Conservation (phyloP, 23 tunicate genomes). For the Aplidium turbinatum region DNA sequence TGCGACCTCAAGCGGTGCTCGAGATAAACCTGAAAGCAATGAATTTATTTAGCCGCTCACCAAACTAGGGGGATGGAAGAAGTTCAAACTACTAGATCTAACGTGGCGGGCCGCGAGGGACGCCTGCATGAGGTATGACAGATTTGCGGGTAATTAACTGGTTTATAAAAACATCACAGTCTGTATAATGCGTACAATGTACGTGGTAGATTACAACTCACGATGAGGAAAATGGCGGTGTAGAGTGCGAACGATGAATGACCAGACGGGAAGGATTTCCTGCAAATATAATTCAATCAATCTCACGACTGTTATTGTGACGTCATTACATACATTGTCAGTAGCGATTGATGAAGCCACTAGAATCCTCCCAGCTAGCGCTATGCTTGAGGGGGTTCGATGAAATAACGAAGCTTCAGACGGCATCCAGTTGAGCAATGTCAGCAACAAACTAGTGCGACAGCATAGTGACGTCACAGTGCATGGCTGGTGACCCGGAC, state of each 20-base stretch:
- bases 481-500: no score
- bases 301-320: neutral
- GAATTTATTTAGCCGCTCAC: neutral
- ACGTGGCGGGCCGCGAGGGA: neutral
- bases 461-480: no score
- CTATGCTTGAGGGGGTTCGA: no score
- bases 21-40: neutral
- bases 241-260: slow-evolving; percentile 83
- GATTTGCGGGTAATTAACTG: no score
- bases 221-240: slow-evolving; percentile 51
- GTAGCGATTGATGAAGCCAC: no score
- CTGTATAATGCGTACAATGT: neutral
- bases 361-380: no score
- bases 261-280: slow-evolving; percentile 89
- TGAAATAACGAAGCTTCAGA: slow-evolving; percentile 1
- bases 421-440: neutral
- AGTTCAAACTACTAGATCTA: neutral
- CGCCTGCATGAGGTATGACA: neutral
- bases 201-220: slow-evolving; percentile 27
- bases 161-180: no score
- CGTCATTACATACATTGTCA: neutral
- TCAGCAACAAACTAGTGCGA: neutral
- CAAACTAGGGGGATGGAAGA: neutral
- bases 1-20: slow-evolving; percentile 26
- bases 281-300: no score